Base-by-base conservation (phyloP, 2,888 invertebrate species). In the Tachina grossa region DNA sequence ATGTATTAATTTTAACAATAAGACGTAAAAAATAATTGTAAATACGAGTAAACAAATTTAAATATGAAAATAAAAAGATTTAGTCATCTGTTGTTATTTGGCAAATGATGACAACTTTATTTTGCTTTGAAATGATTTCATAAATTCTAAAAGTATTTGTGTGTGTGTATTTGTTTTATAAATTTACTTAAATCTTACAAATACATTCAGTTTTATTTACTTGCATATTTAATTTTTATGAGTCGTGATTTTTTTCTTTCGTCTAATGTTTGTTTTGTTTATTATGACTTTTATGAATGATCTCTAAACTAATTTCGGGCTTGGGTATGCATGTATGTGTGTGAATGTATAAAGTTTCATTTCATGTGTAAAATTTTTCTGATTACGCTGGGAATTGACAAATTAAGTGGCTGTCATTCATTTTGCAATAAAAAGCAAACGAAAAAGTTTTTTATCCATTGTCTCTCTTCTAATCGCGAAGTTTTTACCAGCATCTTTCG, bases 61-160 rank as follows among this genome's bases (percentile, higher is more conserved):
- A 31, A 31, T 31, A 31, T 31, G 31, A 31, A 31, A 16, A 43
- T 51, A 49, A 61, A 16, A 55, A 9, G 43, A 51, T 41, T 72
- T 41, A 53, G 55, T 80, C 65, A 55, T 66, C 47, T 41, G 16
- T 53, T 51, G 51, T 22, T 63, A 47, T 61, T 53, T 59, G n/a
- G 41, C 49, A 66, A 16, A 49, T 47, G 65, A 13, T 80, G 65
- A 74, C 59, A 41, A 59, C 68, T 75, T 69, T 69, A 55, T 69
- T 82, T 51, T 53, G 65, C 2, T 31, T 22, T 68, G 59, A 80
- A 53, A 53, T 68, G 51, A 72, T 71, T 63, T 83, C 83, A 72
- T 72, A 72, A 77, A 66, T n/a, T 51, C 0, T 43, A 11, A 43
- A 43, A 14, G 14, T 49, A 49, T 49, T 61, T 31, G 31, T 31